Conservation (phyloP, 2,888 invertebrate genomes). For the Amphipyra tragopoginis region DNA sequence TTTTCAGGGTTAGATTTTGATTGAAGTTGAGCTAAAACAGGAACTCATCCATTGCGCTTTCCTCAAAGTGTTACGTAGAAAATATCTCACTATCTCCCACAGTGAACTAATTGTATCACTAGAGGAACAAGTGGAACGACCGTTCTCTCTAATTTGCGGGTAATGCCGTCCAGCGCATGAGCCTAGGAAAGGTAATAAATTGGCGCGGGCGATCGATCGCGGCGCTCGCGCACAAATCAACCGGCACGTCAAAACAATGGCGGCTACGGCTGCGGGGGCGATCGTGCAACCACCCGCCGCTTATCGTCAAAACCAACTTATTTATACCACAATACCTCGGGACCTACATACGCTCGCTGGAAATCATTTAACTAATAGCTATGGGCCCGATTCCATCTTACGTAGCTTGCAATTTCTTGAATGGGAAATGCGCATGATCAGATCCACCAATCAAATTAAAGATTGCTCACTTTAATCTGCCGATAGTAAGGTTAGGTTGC, state of each 20-base stretch:
- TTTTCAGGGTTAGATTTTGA: too few relatives aligned
- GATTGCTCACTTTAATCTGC: constrained; percentile 20
- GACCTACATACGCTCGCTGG: constrained; percentile 61
- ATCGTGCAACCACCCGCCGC: constrained; percentile 80
- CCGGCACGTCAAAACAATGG: constrained; percentile 83
- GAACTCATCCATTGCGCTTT: constrained; percentile 15
- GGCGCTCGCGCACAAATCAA: constrained; percentile 85
- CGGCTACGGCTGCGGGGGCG: constrained; percentile 81
- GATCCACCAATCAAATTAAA: constrained; percentile 37
- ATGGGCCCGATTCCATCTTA: constrained; percentile 49
- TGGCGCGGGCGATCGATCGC: constrained; percentile 79
- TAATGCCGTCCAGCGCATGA: constrained; percentile 69
- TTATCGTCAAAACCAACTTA: constrained; percentile 74
- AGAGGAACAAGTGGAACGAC: constrained; percentile 73
- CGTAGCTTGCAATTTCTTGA: constrained; percentile 41
- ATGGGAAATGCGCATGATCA: constrained; percentile 39
- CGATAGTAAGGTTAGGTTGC: constrained; percentile 16
- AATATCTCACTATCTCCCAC: constrained; percentile 30
- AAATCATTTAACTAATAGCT: constrained; percentile 57
- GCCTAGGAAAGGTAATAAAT: constrained; percentile 83
- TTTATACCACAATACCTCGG: constrained; percentile 59
- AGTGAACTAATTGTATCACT: constrained; percentile 67
- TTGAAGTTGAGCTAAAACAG: neutral
- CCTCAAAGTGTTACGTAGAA: constrained; percentile 22
- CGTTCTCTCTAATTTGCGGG: constrained; percentile 78